Conservation (phyloP, 2,888 invertebrate species). For the Apamea monoglypha region DNA sequence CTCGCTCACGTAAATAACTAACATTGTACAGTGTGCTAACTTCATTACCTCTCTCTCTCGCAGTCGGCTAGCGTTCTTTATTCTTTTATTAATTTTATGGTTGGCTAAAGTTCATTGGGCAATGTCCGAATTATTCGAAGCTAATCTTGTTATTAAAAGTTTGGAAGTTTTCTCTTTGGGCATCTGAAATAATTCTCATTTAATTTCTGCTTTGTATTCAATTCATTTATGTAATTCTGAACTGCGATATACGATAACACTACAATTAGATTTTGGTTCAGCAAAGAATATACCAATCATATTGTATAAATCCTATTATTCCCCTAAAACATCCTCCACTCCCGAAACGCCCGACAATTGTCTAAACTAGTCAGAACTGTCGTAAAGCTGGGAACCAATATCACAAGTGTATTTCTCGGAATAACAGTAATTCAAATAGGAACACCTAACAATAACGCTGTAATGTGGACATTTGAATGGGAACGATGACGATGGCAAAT, state of each 20-base stretch:
- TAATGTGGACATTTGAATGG: constrained; percentile 61
- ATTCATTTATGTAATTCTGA: neutral
- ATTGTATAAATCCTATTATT: neutral
- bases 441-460: constrained; percentile 42
- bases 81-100: constrained; percentile 25
- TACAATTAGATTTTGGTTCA: neutral
- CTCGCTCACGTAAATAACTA: constrained; percentile 62
- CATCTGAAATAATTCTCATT: neutral
- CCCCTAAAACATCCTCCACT: neutral
- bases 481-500: constrained; percentile 37
- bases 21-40: constrained; percentile 53
- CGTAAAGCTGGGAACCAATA: constrained; percentile 42
- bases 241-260: neutral
- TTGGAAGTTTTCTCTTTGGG: neutral
- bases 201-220: neutral
- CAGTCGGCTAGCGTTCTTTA: constrained; percentile 31
- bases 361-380: constrained; percentile 32
- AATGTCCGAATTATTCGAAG: constrained; percentile 3
- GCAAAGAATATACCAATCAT: neutral
- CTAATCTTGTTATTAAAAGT: constrained; percentile 9
- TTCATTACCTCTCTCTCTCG: constrained; percentile 49
- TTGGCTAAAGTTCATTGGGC: neutral
- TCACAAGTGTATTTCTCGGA: constrained; percentile 32
- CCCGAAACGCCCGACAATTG: neutral
- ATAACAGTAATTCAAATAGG: constrained; percentile 43